Conservation (phyloP, 2,888 invertebrate genomes). For the Mactromeris polynyma region DNA sequence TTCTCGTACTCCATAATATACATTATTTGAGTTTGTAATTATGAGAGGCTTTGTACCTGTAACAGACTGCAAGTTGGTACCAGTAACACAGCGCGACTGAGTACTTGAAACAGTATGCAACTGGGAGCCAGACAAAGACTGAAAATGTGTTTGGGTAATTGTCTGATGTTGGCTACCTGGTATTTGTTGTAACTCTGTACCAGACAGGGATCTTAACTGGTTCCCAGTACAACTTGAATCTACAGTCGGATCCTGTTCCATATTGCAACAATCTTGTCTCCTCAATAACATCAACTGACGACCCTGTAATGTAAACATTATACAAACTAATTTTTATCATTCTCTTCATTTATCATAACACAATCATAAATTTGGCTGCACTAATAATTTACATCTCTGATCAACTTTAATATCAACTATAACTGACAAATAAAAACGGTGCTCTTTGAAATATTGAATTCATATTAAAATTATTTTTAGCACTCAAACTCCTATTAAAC, state of each 20-base stretch:
- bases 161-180: not conserved
- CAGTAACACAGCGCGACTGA: not conserved
- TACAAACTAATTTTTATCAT: no score
- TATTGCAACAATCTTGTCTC: not conserved
- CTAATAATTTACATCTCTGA: no score
- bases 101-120: not conserved
- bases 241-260: constrained; percentile 65
- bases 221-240: constrained; percentile 53
- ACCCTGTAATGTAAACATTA: constrained; percentile 49
- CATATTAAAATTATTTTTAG: no score
- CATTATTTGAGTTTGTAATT: not conserved
- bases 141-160: not conserved
- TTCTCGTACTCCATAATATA: no score
- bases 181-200: not conserved
- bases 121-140: not conserved
- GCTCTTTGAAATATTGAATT: no score
- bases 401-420: no score
- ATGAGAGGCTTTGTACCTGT: not conserved
- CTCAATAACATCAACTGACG: constrained; percentile 55
- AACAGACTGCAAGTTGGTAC: not conserved
- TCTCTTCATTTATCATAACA: no score
- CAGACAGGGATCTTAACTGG: not conserved
- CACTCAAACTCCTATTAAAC: no score
- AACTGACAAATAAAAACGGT: no score
- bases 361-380: no score